A percentile compares a stretch with the other conserved stretches of the same genome.
Evolutionary conservation across 2,113 vertebrate species (phyloP).

Genomic region (Puffinus mauretanicus): DNA sequence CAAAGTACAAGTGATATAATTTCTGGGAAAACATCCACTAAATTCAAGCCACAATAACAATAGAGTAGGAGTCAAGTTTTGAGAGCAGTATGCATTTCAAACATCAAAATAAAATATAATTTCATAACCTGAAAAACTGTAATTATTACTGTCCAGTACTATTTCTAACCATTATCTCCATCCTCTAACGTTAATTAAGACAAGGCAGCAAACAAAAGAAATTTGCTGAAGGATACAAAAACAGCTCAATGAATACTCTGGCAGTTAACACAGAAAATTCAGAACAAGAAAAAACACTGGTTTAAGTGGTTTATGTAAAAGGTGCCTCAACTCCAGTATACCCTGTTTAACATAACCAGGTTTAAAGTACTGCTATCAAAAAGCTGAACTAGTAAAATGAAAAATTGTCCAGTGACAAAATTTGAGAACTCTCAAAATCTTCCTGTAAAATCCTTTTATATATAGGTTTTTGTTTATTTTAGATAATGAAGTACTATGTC

Average conservation of each 20-base stretch:
- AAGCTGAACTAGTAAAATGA: not conserved
- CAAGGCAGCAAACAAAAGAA: not conserved
- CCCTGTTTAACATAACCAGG: not conserved
- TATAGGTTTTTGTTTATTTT: not conserved
- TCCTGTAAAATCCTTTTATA: not conserved
- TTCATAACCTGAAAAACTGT: not conserved
- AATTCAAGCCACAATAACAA: not conserved
- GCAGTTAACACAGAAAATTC: not conserved
- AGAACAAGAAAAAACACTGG: not conserved
- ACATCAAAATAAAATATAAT: not conserved
- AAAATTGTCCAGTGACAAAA: not conserved
- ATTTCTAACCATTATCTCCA: not conserved
- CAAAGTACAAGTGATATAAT: not conserved
- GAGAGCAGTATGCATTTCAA: not conserved
- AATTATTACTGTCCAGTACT: not conserved
- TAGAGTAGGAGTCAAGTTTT: not conserved
- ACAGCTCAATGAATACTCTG: not conserved
- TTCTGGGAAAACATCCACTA: not conserved
- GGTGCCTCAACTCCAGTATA: not conserved
- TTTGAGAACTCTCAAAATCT: not conserved
- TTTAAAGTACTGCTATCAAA: not conserved
- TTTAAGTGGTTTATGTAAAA: not conserved
- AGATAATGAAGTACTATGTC: not conserved
- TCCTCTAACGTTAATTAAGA: not conserved
- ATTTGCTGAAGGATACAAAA: not conserved